Percentiles rank a stretch among this genome's conserved stretches.
These are phyloP conservation scores for Phylloscopus whistleri DNA, from an alignment of 2,113 vertebrate genomes.

Conservation along the genomic window DNA sequence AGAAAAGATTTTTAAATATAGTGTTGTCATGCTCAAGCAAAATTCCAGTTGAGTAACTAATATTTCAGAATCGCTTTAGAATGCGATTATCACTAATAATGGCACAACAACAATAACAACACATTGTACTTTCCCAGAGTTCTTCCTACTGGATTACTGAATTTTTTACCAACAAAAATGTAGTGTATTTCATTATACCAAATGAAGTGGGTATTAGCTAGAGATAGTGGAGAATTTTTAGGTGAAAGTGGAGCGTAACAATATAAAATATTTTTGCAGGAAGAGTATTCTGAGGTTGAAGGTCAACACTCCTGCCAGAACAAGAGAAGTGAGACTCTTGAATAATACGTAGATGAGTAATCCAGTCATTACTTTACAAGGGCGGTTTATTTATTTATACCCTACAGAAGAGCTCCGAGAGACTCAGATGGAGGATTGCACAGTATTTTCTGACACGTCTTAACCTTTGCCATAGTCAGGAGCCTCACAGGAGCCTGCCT, in stretches of 20 bases:
- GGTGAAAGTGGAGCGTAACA: not conserved
- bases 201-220: not conserved
- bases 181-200: not conserved
- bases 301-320: not conserved
- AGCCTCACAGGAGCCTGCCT: not conserved
- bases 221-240: not conserved
- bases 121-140: not conserved
- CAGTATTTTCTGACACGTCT: not conserved
- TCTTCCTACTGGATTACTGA: not conserved
- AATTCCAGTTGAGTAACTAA: not conserved
- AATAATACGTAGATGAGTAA: not conserved
- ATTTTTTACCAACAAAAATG: not conserved
- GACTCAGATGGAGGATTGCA: fast-evolving
- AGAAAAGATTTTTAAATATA: not conserved
- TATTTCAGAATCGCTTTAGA: not conserved
- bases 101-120: not conserved
- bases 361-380: not conserved
- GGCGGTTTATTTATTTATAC: not conserved
- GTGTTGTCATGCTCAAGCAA: not conserved
- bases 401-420: not conserved
- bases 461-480: not conserved
- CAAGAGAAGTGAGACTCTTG: not conserved
- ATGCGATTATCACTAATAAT: not conserved
- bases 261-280: not conserved
- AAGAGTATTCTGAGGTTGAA: not conserved